Conservation (phyloP, 2,888 invertebrate species). For the Podabrus alpinus region DNA sequence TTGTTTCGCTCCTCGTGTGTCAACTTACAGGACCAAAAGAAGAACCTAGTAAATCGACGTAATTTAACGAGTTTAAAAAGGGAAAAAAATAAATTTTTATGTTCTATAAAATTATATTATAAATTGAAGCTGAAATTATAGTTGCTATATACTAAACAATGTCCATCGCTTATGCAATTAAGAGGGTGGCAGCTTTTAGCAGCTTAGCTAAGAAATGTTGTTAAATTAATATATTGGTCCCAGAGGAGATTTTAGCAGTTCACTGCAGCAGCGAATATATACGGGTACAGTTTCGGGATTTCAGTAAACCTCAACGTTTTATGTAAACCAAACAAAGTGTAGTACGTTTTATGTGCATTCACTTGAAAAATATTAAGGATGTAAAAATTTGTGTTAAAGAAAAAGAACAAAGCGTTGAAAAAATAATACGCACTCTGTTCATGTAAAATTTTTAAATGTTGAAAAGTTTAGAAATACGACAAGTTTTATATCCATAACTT, state of each 20-base stretch:
- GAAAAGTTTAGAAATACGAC: background rate
- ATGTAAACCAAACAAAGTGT: background rate
- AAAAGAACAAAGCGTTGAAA: background rate
- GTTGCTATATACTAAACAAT: conserved; percentile 22
- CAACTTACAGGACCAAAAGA: too few species aligned
- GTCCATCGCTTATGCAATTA: conserved; percentile 40
- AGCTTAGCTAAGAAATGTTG: conserved; percentile 32
- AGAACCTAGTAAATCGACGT: background rate
- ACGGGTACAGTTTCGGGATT: conserved; percentile 24
- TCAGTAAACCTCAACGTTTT: conserved; percentile 25
- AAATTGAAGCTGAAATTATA: conserved; percentile 7
- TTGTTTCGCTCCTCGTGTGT: too few species aligned
- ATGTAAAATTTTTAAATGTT: background rate
- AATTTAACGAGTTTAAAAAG: background rate
- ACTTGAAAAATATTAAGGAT: background rate
- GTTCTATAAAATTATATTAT: background rate
- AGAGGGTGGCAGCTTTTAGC: conserved; percentile 37
- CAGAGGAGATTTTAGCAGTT: conserved; percentile 28
- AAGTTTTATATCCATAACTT: background rate
- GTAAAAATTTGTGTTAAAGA: background rate
- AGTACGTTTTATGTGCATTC: background rate
- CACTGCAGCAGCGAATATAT: conserved; percentile 18
- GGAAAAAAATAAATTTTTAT: background rate
- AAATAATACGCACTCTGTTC: background rate
- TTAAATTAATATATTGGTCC: conserved; percentile 34